These are phyloP conservation scores for Catagonus wagneri DNA, from an alignment of 2,113 vertebrate genomes.

Conservation along the genomic window DNA sequence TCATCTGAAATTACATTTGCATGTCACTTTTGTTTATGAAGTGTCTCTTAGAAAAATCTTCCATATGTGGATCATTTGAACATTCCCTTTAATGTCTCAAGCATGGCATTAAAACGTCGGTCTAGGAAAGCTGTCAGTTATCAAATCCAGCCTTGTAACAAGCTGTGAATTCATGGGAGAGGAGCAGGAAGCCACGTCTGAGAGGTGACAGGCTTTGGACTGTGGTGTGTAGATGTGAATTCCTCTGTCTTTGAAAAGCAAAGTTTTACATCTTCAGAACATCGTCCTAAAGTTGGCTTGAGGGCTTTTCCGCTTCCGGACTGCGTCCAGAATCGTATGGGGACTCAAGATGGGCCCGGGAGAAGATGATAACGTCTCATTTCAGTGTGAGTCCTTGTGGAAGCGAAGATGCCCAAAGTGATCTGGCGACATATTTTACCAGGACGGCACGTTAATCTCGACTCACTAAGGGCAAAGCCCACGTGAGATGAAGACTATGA, in stretches of 20 bases:
- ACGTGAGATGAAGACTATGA: slow-evolving; percentile 80
- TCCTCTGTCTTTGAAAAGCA: slow-evolving; percentile 45
- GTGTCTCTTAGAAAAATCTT: slow-evolving; percentile 72
- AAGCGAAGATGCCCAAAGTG: background rate
- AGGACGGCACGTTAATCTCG: slow-evolving; percentile 75
- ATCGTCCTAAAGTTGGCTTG: background rate
- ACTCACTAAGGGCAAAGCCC: slow-evolving; percentile 76
- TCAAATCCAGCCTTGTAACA: slow-evolving; percentile 47
- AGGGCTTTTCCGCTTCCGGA: background rate
- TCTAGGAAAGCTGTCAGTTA: slow-evolving; percentile 69
- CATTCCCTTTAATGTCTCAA: slow-evolving; percentile 68
- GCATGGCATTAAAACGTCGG: slow-evolving; percentile 66
- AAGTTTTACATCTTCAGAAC: background rate
- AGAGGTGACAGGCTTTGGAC: slow-evolving; percentile 65
- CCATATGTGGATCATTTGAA: slow-evolving; percentile 81
- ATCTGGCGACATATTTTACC: slow-evolving; percentile 66
- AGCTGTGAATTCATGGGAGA: slow-evolving; percentile 54
- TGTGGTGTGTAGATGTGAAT: slow-evolving; percentile 25
- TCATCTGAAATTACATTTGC: slow-evolving; percentile 68
- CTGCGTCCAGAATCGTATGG: background rate
- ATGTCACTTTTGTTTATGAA: slow-evolving; percentile 76
- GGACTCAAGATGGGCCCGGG: background rate
- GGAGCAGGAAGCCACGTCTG: slow-evolving; percentile 56
- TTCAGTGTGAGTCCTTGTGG: slow-evolving; percentile 59
- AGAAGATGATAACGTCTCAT: slow-evolving; percentile 14